Evolutionary conservation across 2,888 invertebrate species (phyloP).

Genomic region (Epirrhoe alternata): DNA sequence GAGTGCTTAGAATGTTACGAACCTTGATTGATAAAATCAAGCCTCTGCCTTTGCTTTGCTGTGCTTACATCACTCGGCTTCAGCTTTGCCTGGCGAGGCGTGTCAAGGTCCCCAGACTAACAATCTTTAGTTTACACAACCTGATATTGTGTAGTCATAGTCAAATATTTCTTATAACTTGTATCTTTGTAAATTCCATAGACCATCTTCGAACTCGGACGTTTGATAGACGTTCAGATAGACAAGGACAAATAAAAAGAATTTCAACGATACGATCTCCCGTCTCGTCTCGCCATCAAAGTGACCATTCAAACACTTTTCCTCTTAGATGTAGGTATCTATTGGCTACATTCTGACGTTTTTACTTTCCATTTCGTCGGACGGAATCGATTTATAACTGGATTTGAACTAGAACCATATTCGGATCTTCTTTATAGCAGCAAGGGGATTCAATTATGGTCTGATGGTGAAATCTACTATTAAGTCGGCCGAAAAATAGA

Average conservation of each 20-base stretch:
- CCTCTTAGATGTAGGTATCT: constrained; percentile 19
- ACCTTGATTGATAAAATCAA: constrained; percentile 45
- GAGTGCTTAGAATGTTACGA: constrained; percentile 40
- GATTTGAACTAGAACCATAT: constrained; percentile 25
- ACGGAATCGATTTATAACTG: constrained; percentile 22
- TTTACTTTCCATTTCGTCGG: constrained; percentile 24
- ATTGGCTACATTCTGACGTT: constrained; percentile 12
- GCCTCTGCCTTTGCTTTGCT: constrained; percentile 25
- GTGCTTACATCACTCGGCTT: constrained; percentile 51
- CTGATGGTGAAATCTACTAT: constrained; percentile 39
- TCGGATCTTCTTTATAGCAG: constrained; percentile 29
- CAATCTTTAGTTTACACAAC: constrained; percentile 59
- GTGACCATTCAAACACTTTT: constrained; percentile 21
- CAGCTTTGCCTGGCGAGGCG: constrained; percentile 51
- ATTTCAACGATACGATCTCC: constrained; percentile 23
- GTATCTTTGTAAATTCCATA: background rate
- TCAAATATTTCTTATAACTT: constrained; percentile 25
- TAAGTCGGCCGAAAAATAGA: constrained; percentile 46
- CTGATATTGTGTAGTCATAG: constrained; percentile 33
- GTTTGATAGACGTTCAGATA: constrained; percentile 9
- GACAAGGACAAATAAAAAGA: constrained; percentile 12
- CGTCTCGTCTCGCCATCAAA: constrained; percentile 18
- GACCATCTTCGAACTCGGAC: background rate
- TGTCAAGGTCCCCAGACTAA: constrained; percentile 60
- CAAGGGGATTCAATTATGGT: constrained; percentile 36